These are phyloP conservation scores for Alauda arvensis DNA, from an alignment of 2,797 vertebrate species.

Conservation along the genomic window DNA sequence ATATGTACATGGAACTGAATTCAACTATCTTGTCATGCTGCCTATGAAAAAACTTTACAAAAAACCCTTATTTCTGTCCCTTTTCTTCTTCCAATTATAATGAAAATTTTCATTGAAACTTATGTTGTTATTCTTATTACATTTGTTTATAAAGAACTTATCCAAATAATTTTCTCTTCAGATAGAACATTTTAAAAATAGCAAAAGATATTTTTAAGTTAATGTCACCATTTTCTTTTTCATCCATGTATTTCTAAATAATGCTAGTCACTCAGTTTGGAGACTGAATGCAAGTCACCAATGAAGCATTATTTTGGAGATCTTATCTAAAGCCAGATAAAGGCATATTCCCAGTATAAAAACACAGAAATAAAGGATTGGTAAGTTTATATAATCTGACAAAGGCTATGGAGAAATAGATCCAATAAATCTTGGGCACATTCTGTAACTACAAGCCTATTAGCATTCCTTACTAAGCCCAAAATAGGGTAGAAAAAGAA, in stretches of 20 bases:
- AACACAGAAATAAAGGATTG: background rate
- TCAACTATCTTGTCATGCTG: background rate
- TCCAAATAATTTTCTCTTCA: background rate
- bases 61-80: accelerated
- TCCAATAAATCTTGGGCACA: background rate
- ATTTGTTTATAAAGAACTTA: background rate
- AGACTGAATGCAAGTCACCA: background rate
- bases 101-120: background rate
- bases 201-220: background rate
- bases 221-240: background rate
- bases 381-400: background rate
- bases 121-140: background rate
- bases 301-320: background rate
- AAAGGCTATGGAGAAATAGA: background rate
- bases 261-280: background rate
- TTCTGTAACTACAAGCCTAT: background rate
- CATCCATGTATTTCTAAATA: background rate
- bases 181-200: background rate
- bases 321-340: background rate
- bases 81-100: background rate
- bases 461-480: background rate
- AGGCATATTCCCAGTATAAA: background rate
- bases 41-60: background rate
- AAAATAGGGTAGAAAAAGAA: background rate
- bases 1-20: background rate